Conservation (phyloP, 2,113 vertebrate species). For the Tragelaphus buxtoni region DNA sequence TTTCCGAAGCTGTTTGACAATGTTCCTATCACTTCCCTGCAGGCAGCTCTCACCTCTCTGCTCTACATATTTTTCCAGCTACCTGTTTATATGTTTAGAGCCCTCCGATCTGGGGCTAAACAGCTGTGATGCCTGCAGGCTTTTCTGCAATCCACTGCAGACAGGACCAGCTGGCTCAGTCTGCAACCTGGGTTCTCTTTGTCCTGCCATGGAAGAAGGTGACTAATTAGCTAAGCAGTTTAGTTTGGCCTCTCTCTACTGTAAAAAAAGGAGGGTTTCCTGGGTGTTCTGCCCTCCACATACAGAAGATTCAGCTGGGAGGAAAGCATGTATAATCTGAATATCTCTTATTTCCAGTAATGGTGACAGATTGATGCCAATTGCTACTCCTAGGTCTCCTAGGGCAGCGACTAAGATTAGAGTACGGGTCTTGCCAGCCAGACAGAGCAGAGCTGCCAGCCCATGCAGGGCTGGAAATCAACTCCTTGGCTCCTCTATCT, state of each 20-base stretch:
- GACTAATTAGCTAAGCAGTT: background rate
- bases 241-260: background rate
- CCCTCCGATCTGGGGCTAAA: background rate
- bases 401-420: no score
- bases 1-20: background rate
- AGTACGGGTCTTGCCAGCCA: background rate
- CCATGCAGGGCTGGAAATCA: background rate
- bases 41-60: background rate
- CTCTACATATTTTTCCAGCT: background rate
- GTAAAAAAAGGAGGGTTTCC: background rate
- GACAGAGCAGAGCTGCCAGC: background rate
- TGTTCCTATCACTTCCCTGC: background rate
- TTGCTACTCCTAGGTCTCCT: background rate
- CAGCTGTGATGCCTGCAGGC: constrained; percentile 15
- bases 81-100: background rate
- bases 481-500: background rate
- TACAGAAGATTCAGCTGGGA: background rate
- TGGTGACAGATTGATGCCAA: background rate
- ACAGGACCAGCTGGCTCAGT: background rate
- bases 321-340: background rate
- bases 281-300: background rate
- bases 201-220: background rate
- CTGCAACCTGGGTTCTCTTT: accelerated
- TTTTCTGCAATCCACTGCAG: background rate
- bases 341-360: background rate